Evolutionary conservation across 2,888 invertebrate genomes (phyloP).

Genomic region (Notocelia uddmanniana): DNA sequence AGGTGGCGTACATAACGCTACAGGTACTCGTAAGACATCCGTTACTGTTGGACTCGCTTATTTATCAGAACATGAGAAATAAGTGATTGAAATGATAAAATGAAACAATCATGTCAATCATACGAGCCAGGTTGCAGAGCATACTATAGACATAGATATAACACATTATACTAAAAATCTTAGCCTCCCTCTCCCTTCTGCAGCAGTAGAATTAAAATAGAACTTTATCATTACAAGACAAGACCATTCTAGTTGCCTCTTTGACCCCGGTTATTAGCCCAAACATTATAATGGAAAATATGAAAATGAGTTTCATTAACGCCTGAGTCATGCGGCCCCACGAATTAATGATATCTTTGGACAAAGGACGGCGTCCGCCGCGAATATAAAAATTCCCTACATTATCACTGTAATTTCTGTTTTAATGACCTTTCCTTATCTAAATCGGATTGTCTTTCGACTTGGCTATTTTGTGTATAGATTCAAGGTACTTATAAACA

Average conservation of each 20-base stretch:
- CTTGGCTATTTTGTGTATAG: not conserved
- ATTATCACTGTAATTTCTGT: constrained; percentile 45
- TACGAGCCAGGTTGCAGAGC: no score
- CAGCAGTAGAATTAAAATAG: not conserved
- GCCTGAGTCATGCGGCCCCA: constrained; percentile 63
- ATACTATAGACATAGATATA: no score
- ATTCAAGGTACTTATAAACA: not conserved
- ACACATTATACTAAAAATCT: no score
- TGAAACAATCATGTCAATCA: no score
- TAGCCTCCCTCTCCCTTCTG: no score
- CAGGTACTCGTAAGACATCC: no score
- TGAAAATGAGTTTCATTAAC: constrained; percentile 67
- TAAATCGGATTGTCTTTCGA: constrained; percentile 28
- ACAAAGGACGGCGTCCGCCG: constrained; percentile 42
- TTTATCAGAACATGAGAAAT: no score
- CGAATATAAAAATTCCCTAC: constrained; percentile 43
- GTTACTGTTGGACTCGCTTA: no score
- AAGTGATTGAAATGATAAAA: no score
- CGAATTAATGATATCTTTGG: constrained; percentile 56
- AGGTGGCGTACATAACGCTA: no score
- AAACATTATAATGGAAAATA: constrained; percentile 67
- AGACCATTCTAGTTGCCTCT: constrained; percentile 53
- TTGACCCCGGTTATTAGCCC: constrained; percentile 60
- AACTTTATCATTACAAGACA: constrained; percentile 41
- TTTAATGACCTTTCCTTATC: constrained; percentile 45